These are phyloP conservation scores for Hymenochirus boettgeri DNA, from an alignment of 2,113 vertebrate species.

Conservation along the genomic window DNA sequence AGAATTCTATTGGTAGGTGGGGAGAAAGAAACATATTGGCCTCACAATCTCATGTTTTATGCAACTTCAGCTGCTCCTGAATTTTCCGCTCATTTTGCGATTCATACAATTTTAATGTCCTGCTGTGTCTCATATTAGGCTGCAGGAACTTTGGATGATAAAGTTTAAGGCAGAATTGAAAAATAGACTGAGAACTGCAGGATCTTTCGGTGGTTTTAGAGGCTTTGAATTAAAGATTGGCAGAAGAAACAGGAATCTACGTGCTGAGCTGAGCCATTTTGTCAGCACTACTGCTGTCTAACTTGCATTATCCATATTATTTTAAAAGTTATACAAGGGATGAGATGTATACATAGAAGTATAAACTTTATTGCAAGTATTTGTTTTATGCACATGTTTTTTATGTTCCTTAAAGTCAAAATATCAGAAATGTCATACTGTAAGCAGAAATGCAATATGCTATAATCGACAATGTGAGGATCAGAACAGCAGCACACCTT, in stretches of 20 bases:
- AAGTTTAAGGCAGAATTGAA: slow-evolving; percentile 31
- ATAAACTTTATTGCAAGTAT: background rate
- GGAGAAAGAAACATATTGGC: slow-evolving; percentile 19
- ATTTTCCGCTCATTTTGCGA: slow-evolving; percentile 32
- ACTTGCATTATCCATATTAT: background rate
- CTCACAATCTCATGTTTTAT: slow-evolving; percentile 14
- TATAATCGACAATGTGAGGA: no score
- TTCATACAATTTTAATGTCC: slow-evolving; percentile 40
- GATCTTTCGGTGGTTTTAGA: slow-evolving; percentile 29
- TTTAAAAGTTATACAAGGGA: background rate
- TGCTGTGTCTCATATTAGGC: slow-evolving; percentile 34
- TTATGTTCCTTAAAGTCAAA: background rate
- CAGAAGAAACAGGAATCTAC: slow-evolving; percentile 15
- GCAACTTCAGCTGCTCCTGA: slow-evolving; percentile 27
- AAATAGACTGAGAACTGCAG: slow-evolving; percentile 17
- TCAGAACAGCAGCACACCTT: no score
- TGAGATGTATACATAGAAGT: slow-evolving; percentile 1
- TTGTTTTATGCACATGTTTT: background rate
- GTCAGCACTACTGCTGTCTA: background rate
- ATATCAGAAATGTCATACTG: background rate
- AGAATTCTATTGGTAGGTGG: slow-evolving; percentile 26
- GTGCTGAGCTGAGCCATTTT: slow-evolving; percentile 32
- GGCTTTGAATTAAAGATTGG: slow-evolving; percentile 36
- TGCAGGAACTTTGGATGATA: slow-evolving; percentile 33
- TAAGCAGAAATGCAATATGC: no score